phyloP scores from a whole-genome alignment of 2,797 vertebrate genomes.

The Okamejei kenojei region DNA sequence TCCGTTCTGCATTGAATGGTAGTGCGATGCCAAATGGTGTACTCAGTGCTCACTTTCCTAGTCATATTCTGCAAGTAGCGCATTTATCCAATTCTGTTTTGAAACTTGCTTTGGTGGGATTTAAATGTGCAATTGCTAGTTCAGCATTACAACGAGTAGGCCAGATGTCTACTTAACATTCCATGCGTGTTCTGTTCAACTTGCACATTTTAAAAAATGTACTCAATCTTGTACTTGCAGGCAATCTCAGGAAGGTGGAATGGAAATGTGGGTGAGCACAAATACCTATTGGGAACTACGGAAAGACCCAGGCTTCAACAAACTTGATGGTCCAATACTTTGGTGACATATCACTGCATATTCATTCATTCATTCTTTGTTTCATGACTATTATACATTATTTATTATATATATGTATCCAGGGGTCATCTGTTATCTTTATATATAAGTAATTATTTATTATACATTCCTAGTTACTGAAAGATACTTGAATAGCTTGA shows the following conservation, averaged over 20 bases:
- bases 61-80: neutral
- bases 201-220: neutral
- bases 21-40: neutral
- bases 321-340: constrained; percentile 73
- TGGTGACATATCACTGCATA: constrained; percentile 61
- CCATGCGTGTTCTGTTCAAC: neutral
- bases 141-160: too few species aligned
- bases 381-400: constrained; percentile 6
- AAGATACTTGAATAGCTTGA: constrained; percentile 49
- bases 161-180: neutral
- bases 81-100: neutral
- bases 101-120: neutral
- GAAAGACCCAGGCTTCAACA: constrained; percentile 75
- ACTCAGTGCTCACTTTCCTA: neutral
- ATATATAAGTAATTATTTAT: constrained; percentile 5
- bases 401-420: neutral
- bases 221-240: constrained; percentile 51
- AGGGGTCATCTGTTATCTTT: constrained; percentile 1
- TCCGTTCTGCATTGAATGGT: neutral
- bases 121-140: neutral
- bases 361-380: neutral
- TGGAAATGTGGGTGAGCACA: constrained; percentile 83
- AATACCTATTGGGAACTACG: constrained; percentile 85
- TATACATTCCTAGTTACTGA: constrained; percentile 53
- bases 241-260: constrained; percentile 66